Evolutionary conservation across 2,888 invertebrate genomes (phyloP), one percentile per base, ranked within the genome.

Genomic region (Cinara cedri): DNA sequence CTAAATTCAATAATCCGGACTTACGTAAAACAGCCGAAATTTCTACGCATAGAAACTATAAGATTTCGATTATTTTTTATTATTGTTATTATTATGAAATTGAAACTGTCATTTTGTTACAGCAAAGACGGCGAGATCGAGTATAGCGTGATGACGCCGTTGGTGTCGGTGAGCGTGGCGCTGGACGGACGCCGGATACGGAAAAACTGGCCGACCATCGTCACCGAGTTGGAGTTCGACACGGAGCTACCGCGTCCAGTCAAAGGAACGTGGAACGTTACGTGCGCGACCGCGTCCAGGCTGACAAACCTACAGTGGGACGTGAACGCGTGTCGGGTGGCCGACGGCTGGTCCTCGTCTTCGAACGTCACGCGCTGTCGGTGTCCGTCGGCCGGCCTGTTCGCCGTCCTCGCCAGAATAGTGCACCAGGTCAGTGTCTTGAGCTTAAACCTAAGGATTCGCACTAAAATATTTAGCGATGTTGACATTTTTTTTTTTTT

Each of bases 101-200:
- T n/a, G n/a, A n/a, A n/a, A n/a, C n/a, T n/a, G n/a, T n/a, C n/a
- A n/a, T n/a, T n/a, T n/a, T n/a, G n/a, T n/a, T n/a, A 8, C 85
- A 91, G 91, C 84, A 89, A 89, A 83, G 90, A 90, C 0, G 88
- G 88, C n/a, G 91, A 91, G 84, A 86, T 90, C 84, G 90, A 91
- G 85, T 91, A 90, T 85, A 88, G 88, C 83, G 87, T 91, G 74
- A 88, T 90, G 80, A 91, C 92, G 0, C 88, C 89, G 81, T 87
- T 89, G 11, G 85, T 88, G n/a, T 55, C 75, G 3, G 81, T 82
- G 1, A 57, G 54, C 21, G 21, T 81, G 21, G 68, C 80, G 34
- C 71, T 62, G n/a, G 74, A 75, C 24, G 70, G 71, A 13, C 65
- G 21, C 14, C 49, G 71, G 21, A 74, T 60, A 72, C 71, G 51